A percentile compares a stretch with the other conserved stretches of the same genome.
These are phyloP conservation scores for Falco peregrinus DNA, from an alignment of 2,797 vertebrate species.

Conservation along the genomic window DNA sequence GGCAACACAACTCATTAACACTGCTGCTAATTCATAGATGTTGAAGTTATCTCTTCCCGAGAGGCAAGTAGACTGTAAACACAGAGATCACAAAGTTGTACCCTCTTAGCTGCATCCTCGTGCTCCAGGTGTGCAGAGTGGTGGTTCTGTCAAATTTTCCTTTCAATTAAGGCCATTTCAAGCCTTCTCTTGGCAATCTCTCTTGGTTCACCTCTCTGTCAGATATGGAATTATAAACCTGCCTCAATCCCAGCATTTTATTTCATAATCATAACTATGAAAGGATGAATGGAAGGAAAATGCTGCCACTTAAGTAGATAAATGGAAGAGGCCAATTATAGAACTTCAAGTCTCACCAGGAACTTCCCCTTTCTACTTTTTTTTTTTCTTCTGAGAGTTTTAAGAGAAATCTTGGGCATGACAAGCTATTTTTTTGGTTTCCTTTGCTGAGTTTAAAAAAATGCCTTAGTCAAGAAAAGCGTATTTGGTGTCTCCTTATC, in stretches of 20 bases:
- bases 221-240: neutral
- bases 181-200: neutral
- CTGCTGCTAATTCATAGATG: neutral
- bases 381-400: neutral
- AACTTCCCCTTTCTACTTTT: conserved; percentile 26
- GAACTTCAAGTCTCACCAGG: conserved; percentile 9
- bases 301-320: conserved; percentile 34
- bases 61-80: neutral
- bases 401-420: conserved; percentile 16
- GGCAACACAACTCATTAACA: neutral
- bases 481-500: neutral
- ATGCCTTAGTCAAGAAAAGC: conserved; percentile 20
- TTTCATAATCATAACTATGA: neutral
- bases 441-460: neutral
- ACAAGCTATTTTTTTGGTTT: neutral
- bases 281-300: conserved; percentile 48
- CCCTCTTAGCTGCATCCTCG: neutral
- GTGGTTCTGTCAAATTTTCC: neutral
- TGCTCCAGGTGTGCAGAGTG: neutral
- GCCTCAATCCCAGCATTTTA: neutral
- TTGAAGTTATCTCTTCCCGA: neutral
- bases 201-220: neutral
- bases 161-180: neutral
- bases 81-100: neutral
- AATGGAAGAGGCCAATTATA: conserved; percentile 27